phyloP scores from a whole-genome alignment of 2,888 invertebrate species.

The Noctuana brunneofusca region DNA sequence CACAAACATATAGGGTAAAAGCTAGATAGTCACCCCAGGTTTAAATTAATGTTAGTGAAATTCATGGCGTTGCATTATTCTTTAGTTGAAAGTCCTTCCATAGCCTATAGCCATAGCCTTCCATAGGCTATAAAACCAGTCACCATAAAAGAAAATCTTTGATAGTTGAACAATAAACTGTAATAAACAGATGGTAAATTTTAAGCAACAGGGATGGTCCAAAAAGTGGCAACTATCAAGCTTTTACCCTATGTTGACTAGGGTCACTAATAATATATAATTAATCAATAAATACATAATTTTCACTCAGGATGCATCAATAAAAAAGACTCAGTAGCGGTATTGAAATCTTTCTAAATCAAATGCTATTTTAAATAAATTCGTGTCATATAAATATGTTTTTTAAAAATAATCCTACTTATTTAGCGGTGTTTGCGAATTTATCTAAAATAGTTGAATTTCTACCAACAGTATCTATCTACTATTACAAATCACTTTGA shows the following conservation, averaged over 20 bases:
- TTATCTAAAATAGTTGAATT: slow-evolving; percentile 13
- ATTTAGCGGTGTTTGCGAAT: background rate
- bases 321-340: slow-evolving; percentile 25
- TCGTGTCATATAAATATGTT: background rate
- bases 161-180: too few species aligned
- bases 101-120: too few species aligned
- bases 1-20: slow-evolving; percentile 36
- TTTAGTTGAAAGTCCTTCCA: too few species aligned
- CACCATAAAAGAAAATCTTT: too few species aligned
- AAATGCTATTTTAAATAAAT: slow-evolving; percentile 24
- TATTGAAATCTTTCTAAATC: slow-evolving; percentile 40
- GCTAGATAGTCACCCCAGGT: background rate
- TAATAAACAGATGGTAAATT: too few species aligned
- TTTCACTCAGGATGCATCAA: slow-evolving; percentile 42
- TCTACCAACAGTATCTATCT: background rate
- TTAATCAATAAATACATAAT: slow-evolving; percentile 4
- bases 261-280: slow-evolving; percentile 49
- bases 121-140: too few species aligned
- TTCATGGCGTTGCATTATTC: too few species aligned
- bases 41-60: background rate
- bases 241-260: slow-evolving; percentile 56
- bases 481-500: slow-evolving; percentile 34
- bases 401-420: background rate
- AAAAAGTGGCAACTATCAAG: background rate
- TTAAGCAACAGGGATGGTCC: background rate